Conservation (phyloP, 1,140 invertebrate species). For the Aphelenchoides besseyi region DNA sequence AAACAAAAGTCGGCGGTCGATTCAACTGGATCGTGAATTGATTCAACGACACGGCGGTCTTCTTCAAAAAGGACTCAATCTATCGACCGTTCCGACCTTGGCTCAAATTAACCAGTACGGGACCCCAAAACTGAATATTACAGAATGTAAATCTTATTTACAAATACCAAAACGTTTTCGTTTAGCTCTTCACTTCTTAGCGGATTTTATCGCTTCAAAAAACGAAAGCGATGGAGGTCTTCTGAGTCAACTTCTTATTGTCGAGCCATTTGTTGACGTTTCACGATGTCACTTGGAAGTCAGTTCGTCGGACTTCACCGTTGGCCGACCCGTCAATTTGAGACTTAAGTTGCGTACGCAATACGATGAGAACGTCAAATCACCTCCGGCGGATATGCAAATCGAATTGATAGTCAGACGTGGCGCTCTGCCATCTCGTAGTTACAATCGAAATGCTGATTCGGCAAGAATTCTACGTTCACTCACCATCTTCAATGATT, state of each 20-base stretch:
- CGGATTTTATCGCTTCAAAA: constrained; percentile 82
- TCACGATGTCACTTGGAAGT: constrained; percentile 63
- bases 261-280: constrained; percentile 84
- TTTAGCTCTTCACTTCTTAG: constrained; percentile 75
- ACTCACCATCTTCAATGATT: constrained; percentile 20
- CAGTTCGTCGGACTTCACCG: constrained; percentile 69
- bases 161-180: too few species aligned
- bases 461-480: constrained; percentile 15
- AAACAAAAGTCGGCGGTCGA: constrained; percentile 2
- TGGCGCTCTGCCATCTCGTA: neutral
- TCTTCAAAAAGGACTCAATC: constrained; percentile 83
- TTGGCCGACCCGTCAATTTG: constrained; percentile 63
- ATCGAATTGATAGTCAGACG: constrained; percentile 4
- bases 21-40: constrained; percentile 34
- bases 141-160: neutral
- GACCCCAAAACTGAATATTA: neutral
- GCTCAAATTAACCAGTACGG: constrained; percentile 70
- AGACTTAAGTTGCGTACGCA: neutral
- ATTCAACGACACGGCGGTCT: constrained; percentile 70
- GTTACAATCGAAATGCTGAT: neutral
- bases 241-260: constrained; percentile 84
- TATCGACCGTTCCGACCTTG: constrained; percentile 66
- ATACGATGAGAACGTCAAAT: constrained; percentile 8
- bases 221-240: constrained; percentile 83
- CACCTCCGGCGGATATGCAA: constrained; percentile 9